phyloP scores from a whole-genome alignment of 53 echinoderm and acorn worm genomes.

The Hippasteria phrygiana region DNA sequence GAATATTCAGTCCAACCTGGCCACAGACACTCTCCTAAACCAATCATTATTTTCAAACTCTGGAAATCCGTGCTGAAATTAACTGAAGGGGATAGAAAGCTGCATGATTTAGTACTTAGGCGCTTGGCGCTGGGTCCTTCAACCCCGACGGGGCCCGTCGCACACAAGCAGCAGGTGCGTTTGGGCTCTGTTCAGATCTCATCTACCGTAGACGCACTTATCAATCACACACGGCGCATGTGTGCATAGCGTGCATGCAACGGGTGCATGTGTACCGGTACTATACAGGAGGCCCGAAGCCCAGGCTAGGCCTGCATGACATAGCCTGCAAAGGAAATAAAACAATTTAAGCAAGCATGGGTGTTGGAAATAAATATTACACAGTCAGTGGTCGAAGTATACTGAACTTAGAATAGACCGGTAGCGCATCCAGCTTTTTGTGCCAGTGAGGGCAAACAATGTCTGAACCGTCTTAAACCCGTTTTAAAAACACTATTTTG shows the following conservation, averaged over 20 bases:
- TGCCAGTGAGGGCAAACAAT: no score
- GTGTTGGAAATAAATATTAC: neutral
- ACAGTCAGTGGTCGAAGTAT: no score
- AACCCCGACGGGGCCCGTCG: neutral
- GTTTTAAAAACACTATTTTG: no score
- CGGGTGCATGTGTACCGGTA: constrained; percentile 7
- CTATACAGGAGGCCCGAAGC: neutral
- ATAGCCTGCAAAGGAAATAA: neutral
- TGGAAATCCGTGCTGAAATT: neutral
- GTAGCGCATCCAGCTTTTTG: no score
- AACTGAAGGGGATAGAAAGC: neutral
- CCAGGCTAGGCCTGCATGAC: neutral
- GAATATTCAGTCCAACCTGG: neutral
- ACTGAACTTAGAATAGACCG: no score
- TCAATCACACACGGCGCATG: constrained; percentile 1
- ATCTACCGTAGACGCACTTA: neutral
- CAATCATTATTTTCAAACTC: neutral
- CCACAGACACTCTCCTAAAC: neutral
- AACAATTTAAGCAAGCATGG: neutral
- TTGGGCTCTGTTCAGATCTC: neutral
- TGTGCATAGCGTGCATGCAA: neutral
- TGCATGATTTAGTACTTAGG: neutral
- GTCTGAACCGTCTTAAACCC: no score
- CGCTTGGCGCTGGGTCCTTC: neutral
- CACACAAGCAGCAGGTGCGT: neutral